These are phyloP conservation scores for Doris montereyensis DNA, from an alignment of 2,888 invertebrate species.

Conservation along the genomic window DNA sequence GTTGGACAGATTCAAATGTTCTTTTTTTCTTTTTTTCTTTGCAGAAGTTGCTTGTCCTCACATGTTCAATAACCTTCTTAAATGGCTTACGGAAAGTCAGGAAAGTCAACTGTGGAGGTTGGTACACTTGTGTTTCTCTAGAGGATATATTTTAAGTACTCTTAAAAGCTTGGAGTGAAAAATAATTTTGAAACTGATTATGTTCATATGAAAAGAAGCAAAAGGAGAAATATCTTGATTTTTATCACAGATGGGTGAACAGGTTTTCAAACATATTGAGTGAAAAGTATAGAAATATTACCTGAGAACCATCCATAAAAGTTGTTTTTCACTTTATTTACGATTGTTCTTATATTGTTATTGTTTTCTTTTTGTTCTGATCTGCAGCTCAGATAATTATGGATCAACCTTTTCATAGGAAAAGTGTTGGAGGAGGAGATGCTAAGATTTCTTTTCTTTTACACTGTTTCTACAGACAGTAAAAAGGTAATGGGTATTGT, in stretches of 20 bases:
- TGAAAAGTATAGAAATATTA: too few relatives aligned
- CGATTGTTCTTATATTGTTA: neutral
- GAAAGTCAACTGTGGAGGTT: constrained; percentile 41
- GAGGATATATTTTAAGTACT: too few relatives aligned
- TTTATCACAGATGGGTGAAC: too few relatives aligned
- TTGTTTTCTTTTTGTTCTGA: neutral
- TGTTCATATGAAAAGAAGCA: too few relatives aligned
- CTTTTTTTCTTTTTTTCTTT: neutral
- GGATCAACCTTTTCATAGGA: constrained; percentile 44
- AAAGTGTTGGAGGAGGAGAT: constrained; percentile 40
- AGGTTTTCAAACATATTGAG: too few relatives aligned
- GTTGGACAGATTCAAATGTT: too few relatives aligned
- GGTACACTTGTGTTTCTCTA: neutral
- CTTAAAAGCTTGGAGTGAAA: too few relatives aligned
- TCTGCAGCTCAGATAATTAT: constrained; percentile 50
- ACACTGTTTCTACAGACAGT: constrained; percentile 45
- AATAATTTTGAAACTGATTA: too few relatives aligned
- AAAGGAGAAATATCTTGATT: too few relatives aligned
- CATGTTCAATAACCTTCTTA: constrained; percentile 4
- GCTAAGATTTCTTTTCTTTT: constrained; percentile 49
- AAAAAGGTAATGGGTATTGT: too few relatives aligned
- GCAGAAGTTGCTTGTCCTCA: constrained; percentile 34
- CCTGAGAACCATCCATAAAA: too few relatives aligned
- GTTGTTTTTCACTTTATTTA: neutral
- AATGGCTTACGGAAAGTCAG: neutral